Base-by-base conservation (phyloP, 2,888 invertebrate species). In the Drosophila acutilabella region DNA sequence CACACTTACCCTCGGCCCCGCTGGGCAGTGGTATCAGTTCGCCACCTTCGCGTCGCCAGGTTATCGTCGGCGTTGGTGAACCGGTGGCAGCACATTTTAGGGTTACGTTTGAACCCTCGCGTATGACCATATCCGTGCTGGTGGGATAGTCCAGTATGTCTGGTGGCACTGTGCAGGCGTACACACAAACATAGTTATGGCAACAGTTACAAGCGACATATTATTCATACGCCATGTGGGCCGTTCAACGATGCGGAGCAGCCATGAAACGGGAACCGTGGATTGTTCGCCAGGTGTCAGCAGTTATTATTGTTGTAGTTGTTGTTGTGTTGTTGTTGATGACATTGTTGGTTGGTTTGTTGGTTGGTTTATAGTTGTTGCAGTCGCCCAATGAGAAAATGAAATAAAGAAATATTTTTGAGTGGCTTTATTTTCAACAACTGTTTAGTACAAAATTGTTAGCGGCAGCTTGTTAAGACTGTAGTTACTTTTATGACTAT, bases 61-160 rank as follows among this genome's bases (percentile, higher is more conserved):
- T 96, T 91, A 98, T 97, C 83, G 95, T 96, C 5, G 98, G 98
- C 75, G 94, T 94, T 2, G 98, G 98, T n/a, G 96, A 96, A 56
- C 98, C 97, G 14, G 95, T 96, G 18, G 97, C 98, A 36, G 97
- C 96, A 91, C 98, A 98, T 74, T 95, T 95, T 64, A 98, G 93
- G 86, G 96, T 96, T 69, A 97, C 96, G 77, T 97, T 96, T 56
- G 96, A 95, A 14, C 97, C 97, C 93, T 98, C 98, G 42, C 96
- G 94, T 50, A 96, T 96, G 36, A 96, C 96, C 95, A 97, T 96
- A 92, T 97, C 97, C 3, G 96, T 95, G 90, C 96, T 96, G 42
- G 97, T 96, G 56, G 96, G 95, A 80, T 96, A 95, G 92, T 97
- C 97, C 88, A 97, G 93, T 89, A 97, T 97, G 91, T 97, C 96